phyloP scores from a whole-genome alignment of 2,113 vertebrate species.

The Sialia sialis region DNA sequence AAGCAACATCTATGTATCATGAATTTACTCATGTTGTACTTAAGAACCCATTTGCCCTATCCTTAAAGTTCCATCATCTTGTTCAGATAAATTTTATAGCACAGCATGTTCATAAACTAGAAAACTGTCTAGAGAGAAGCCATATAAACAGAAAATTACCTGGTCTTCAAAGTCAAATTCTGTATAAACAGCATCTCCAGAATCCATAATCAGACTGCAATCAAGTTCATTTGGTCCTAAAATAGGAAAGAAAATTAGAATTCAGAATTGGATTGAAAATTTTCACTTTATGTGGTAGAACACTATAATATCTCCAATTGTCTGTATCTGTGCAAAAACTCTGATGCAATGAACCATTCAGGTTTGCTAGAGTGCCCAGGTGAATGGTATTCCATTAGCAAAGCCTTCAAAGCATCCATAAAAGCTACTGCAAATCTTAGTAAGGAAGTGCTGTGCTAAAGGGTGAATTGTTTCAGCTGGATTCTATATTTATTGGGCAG shows the following conservation, averaged over 20 bases:
- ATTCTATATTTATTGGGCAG: background rate
- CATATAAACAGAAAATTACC: slow-evolving; percentile 71
- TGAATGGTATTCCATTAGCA: background rate
- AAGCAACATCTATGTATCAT: background rate
- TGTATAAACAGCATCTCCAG: slow-evolving; percentile 74
- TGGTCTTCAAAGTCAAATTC: slow-evolving; percentile 84
- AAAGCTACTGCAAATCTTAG: background rate
- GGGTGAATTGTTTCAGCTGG: background rate
- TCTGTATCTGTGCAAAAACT: background rate
- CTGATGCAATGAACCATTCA: background rate
- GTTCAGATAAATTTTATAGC: background rate
- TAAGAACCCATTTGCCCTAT: background rate
- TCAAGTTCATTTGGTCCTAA: slow-evolving; percentile 86
- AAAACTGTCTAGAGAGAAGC: background rate
- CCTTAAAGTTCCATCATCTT: background rate
- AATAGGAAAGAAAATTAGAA: slow-evolving; percentile 6
- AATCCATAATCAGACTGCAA: slow-evolving; percentile 80
- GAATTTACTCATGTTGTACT: background rate
- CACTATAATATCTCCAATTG: background rate
- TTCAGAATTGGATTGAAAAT: background rate
- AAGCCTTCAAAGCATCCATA: background rate
- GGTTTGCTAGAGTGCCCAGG: background rate
- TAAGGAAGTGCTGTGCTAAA: background rate
- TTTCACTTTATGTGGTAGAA: background rate
- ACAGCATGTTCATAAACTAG: background rate